Base-by-base conservation (phyloP, 2,888 invertebrate species). In the Trichacis sp. region DNA sequence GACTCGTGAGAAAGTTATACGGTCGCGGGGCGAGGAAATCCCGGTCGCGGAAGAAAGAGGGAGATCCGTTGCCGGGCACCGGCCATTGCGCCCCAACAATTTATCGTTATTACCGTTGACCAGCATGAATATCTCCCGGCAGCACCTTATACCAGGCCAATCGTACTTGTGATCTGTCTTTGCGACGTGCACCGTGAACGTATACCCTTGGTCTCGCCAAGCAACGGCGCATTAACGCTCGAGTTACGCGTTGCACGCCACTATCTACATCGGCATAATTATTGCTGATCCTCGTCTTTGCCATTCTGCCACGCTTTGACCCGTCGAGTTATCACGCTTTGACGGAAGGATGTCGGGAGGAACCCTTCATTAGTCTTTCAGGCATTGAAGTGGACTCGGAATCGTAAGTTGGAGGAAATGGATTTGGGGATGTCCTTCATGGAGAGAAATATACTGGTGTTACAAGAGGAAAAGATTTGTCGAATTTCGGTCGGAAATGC, bases 231-330 rank as follows among this genome's bases (percentile, higher is more conserved):
- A 78, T 79, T 79, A 78, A 77, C 78, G 77, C 79, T 79, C 78
- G 77, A 79, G 77, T 79, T 79, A 80, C 76, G 73, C 73, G 74
- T 68, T 69, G 73, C 69, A 57, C 66, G 61, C 57, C 51, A 60
- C 77, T 78, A 80, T 79, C 80, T 79, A 78, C 79, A 80, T 79
- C 79, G 75, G 77, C 77, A 80, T 80, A 80, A 80, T 79, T 79
- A 80, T 79, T 78, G 75, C 78, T 68, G 69, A 71, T 70, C 72
- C 68, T 65, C 58, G 47, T 54, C 66, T 50, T 50, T 64, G 53
- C 59, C 48, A 53, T 38, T 51, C 59, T 59, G 58, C 54, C 48
- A 68, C 57, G 60, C 64, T 55, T 64, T 61, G 54, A 46, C 51
- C 54, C 55, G 43, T 18, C 29, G 40, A 55, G 59, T 40, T 40